Evolutionary conservation across 2,797 vertebrate genomes (phyloP).

Genomic region (Xenops minutus): DNA sequence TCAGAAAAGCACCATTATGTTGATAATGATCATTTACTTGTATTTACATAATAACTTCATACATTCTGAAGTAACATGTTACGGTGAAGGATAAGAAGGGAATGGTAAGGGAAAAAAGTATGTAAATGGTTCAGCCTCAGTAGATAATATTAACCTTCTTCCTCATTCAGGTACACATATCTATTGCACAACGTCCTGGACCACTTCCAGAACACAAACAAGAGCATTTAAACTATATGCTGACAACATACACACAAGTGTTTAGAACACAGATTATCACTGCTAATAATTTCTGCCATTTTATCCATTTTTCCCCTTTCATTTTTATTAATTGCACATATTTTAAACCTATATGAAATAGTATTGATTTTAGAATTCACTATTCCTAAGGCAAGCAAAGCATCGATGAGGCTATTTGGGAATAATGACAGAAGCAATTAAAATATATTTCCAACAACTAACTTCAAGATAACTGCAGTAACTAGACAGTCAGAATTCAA

Average conservation of each 20-base stretch:
- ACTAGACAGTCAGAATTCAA: background rate
- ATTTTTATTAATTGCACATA: background rate
- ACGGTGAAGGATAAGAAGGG: background rate
- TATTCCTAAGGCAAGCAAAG: background rate
- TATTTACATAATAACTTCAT: background rate
- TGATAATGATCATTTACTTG: background rate
- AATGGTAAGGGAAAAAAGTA: fast-evolving
- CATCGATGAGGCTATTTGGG: background rate
- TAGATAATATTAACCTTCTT: background rate
- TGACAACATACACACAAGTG: background rate
- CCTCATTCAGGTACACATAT: background rate
- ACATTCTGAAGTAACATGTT: background rate
- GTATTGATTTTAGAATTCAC: background rate
- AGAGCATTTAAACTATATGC: background rate
- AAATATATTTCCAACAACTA: background rate
- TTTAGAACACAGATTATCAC: background rate
- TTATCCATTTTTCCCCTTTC: background rate
- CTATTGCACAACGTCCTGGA: background rate
- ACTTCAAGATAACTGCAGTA: background rate
- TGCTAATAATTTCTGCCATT: background rate
- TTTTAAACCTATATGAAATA: background rate
- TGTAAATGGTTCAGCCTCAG: background rate
- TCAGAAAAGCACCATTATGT: background rate
- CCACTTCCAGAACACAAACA: background rate
- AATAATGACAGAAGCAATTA: background rate